Percentiles rank a stretch among this genome's conserved stretches.
phyloP scores from a whole-genome alignment of 2,113 vertebrate genomes.

The Pao palembangensis region DNA sequence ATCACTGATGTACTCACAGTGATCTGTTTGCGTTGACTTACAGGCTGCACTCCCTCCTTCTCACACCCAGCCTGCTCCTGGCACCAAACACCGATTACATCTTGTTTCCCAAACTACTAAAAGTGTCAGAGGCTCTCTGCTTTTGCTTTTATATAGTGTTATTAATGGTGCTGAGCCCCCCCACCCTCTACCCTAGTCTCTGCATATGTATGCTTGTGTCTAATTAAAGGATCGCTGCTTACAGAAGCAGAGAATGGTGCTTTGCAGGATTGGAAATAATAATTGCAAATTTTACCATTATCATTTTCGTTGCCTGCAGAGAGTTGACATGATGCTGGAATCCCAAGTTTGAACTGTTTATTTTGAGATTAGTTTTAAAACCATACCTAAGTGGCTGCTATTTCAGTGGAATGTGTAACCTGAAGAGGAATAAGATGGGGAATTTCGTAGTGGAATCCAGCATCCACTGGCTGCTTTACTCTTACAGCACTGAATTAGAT shows the following conservation, averaged over 20 bases:
- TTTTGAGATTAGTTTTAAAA: slow-evolving; percentile 53
- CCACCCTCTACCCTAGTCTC: slow-evolving; percentile 51
- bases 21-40: slow-evolving; percentile 68
- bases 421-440: slow-evolving; percentile 6
- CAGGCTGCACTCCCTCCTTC: slow-evolving; percentile 61
- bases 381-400: neutral
- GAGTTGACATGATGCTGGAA: slow-evolving; percentile 47
- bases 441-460: slow-evolving; percentile 4
- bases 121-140: slow-evolving; percentile 77
- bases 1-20: slow-evolving; percentile 65
- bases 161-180: slow-evolving; percentile 72
- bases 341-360: slow-evolving; percentile 51
- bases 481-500: no score
- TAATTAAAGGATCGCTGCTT: slow-evolving; percentile 75
- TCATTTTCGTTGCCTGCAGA: slow-evolving; percentile 62
- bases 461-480: neutral
- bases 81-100: slow-evolving; percentile 74
- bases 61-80: slow-evolving; percentile 65
- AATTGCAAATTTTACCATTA: slow-evolving; percentile 72
- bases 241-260: slow-evolving; percentile 69
- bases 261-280: slow-evolving; percentile 71
- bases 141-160: slow-evolving; percentile 77
- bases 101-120: slow-evolving; percentile 79
- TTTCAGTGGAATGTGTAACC: neutral
- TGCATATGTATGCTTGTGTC: slow-evolving; percentile 63